phyloP scores from a whole-genome alignment of 2,113 vertebrate genomes.

The Semicossyphus pulcher region DNA sequence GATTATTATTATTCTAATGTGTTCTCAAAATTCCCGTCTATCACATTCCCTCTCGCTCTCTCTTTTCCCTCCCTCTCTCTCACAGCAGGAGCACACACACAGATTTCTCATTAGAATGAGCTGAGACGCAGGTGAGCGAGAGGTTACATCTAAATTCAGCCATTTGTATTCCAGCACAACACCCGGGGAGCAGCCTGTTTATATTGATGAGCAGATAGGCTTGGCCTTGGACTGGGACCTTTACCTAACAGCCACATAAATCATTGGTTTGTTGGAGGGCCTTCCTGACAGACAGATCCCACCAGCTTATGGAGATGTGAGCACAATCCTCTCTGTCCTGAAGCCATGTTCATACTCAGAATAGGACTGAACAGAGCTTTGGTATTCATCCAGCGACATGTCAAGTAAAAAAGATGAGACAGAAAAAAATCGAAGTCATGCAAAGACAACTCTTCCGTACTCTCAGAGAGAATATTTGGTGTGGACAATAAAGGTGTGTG shows the following conservation, averaged over 20 bases:
- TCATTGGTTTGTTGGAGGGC: conserved; percentile 53
- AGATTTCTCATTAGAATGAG: conserved; percentile 61
- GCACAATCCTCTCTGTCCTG: conserved; percentile 46
- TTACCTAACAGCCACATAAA: conserved; percentile 62
- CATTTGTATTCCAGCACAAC: conserved; percentile 70
- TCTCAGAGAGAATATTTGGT: background rate
- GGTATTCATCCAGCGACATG: background rate
- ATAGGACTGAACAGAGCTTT: conserved; percentile 15
- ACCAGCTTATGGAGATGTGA: conserved; percentile 6
- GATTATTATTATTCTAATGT: conserved; percentile 2
- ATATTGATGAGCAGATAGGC: conserved; percentile 71
- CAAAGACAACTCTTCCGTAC: background rate
- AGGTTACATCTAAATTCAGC: conserved; percentile 69
- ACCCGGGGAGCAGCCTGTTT: conserved; percentile 55
- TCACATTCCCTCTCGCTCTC: conserved; percentile 11
- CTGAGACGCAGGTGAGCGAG: conserved; percentile 63
- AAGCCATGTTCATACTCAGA: conserved; percentile 9
- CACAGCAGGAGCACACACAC: conserved; percentile 18
- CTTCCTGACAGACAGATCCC: conserved; percentile 48
- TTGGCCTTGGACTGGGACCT: conserved; percentile 67
- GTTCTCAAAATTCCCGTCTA: conserved; percentile 13
- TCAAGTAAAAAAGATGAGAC: background rate
- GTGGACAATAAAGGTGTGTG: background rate
- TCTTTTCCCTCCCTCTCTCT: conserved; percentile 1
- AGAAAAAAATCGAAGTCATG: background rate